These are phyloP conservation scores for Periplaneta americana DNA, from an alignment of 1,140 invertebrate species.

Conservation along the genomic window DNA sequence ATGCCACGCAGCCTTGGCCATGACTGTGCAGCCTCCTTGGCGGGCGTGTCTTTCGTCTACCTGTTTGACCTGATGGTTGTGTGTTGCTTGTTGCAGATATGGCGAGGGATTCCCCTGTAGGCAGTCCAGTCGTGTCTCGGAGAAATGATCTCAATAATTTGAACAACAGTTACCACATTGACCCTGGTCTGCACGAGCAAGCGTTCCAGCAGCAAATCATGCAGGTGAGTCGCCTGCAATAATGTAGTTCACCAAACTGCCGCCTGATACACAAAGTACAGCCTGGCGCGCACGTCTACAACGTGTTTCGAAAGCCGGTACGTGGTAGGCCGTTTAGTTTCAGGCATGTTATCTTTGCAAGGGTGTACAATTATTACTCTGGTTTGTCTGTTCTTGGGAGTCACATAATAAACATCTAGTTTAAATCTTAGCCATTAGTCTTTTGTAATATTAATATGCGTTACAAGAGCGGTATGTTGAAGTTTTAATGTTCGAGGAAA, in stretches of 20 bases:
- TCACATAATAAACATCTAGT: too few relatives aligned
- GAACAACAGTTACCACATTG: slow-evolving; percentile 29
- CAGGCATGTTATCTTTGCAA: too few relatives aligned
- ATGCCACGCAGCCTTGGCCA: not conserved
- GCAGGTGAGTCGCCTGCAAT: slow-evolving; percentile 36
- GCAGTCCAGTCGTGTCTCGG: slow-evolving; percentile 44
- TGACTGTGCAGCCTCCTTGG: not conserved
- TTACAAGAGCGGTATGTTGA: too few relatives aligned
- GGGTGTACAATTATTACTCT: too few relatives aligned
- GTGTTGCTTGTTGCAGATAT: slow-evolving; percentile 40
- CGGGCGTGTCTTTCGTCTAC: not conserved
- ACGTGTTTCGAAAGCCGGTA: too few relatives aligned
- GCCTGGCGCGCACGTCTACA: not conserved
- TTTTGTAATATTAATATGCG: too few relatives aligned
- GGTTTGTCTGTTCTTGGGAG: too few relatives aligned
- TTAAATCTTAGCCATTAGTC: too few relatives aligned
- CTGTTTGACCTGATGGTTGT: not conserved
- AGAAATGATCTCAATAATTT: slow-evolving; percentile 37
- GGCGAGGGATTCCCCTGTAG: slow-evolving; percentile 47
- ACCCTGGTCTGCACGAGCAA: slow-evolving; percentile 32
- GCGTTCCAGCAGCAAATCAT: slow-evolving; percentile 52
- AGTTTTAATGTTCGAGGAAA: too few relatives aligned
- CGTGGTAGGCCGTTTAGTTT: too few relatives aligned
- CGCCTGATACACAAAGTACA: too few relatives aligned
- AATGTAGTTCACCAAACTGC: too few relatives aligned